Evolutionary conservation across 1,140 invertebrate species (phyloP).

Genomic region (Bathynomus jamesi): DNA sequence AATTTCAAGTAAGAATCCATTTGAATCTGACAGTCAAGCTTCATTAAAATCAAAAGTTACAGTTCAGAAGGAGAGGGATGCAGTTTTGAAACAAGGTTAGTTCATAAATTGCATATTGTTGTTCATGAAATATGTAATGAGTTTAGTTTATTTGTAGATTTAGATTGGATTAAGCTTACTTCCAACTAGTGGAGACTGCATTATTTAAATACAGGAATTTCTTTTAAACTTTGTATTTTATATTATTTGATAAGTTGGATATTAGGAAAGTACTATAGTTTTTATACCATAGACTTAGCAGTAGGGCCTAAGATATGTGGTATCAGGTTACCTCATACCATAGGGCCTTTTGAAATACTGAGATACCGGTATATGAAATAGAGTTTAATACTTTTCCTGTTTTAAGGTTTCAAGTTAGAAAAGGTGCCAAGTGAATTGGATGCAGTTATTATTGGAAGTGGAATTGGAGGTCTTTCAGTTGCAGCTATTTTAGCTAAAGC

Average conservation of each 20-base stretch:
- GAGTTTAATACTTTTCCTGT: not conserved
- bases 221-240: too few species aligned
- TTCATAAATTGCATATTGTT: not conserved
- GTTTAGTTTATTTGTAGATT: too few species aligned
- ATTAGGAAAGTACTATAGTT: not conserved
- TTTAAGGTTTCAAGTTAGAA: conserved; percentile 19
- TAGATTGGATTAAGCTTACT: too few species aligned
- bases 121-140: not conserved
- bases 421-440: conserved; percentile 37
- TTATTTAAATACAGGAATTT: too few species aligned
- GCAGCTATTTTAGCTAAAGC: conserved; percentile 42
- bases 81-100: conserved; percentile 18
- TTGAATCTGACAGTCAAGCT: not conserved
- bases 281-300: not conserved
- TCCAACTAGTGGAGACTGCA: too few species aligned
- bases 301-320: too few species aligned
- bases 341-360: not conserved
- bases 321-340: not conserved
- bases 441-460: conserved; percentile 45
- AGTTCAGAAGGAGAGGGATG: conserved; percentile 23
- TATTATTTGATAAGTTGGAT: too few species aligned
- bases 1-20: not conserved
- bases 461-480: conserved; percentile 42
- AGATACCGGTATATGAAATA: not conserved
- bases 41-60: not conserved